Conservation (phyloP, 1,140 invertebrate genomes). For the Anthonomus grandis region DNA sequence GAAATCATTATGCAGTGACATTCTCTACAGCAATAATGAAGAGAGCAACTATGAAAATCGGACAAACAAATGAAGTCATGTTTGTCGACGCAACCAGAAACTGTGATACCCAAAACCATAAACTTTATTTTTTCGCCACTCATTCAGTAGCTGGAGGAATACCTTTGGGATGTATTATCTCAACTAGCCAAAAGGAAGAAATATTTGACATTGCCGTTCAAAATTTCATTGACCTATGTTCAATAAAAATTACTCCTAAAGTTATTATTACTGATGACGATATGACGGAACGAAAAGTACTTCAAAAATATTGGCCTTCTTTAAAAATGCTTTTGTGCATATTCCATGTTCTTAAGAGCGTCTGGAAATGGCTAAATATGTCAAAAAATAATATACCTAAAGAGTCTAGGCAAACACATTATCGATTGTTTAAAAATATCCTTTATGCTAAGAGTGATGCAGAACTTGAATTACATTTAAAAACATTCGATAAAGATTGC, state of each 20-base stretch:
- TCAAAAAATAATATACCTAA: neutral
- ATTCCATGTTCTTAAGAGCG: constrained; percentile 5
- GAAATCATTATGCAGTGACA: neutral
- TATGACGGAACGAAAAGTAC: neutral
- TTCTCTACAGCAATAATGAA: constrained; percentile 13
- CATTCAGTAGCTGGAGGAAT: constrained; percentile 10
- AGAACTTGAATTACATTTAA: neutral
- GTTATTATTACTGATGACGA: constrained; percentile 6
- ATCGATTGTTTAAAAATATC: constrained; percentile 5
- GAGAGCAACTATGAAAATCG: constrained; percentile 1
- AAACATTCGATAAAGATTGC: neutral
- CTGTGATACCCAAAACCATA: constrained; percentile 19
- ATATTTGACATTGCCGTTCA: neutral
- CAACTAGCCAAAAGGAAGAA: neutral
- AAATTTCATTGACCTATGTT: neutral
- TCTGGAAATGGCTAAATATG: constrained; percentile 4
- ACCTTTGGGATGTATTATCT: constrained; percentile 12
- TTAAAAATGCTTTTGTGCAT: constrained; percentile 1
- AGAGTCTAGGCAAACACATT: neutral
- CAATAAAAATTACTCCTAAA: neutral
- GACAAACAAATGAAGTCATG: neutral
- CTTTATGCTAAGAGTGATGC: neutral
- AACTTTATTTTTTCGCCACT: constrained; percentile 19
- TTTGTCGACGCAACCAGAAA: constrained; percentile 14
- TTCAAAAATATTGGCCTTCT: neutral